Percentiles rank a stretch among this genome's conserved stretches.
Evolutionary conservation across 2,113 vertebrate species (phyloP).

Genomic region (Triplophysa rosa): DNA sequence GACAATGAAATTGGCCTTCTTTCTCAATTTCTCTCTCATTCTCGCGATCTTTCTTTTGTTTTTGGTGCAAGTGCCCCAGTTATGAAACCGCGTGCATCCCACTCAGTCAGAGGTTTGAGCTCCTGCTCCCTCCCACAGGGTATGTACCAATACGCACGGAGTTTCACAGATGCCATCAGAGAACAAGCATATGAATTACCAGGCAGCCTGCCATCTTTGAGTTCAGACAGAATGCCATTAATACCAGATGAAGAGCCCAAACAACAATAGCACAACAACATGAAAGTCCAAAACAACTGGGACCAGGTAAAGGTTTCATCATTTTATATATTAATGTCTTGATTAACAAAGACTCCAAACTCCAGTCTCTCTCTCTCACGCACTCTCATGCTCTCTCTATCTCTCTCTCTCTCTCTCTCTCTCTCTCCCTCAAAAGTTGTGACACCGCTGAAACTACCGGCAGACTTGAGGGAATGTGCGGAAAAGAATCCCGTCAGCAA

Average conservation of each 20-base stretch:
- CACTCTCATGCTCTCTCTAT: slow-evolving; percentile 23
- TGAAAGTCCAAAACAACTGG: slow-evolving; percentile 79
- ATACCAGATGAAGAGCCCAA: slow-evolving; percentile 80
- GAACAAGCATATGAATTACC: slow-evolving; percentile 83
- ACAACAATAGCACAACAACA: slow-evolving; percentile 85
- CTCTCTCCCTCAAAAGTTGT: slow-evolving; percentile 68
- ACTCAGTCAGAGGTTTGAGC: slow-evolving; percentile 74
- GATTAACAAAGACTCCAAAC: slow-evolving; percentile 78
- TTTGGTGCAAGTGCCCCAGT: slow-evolving; percentile 77
- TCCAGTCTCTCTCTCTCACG: slow-evolving; percentile 21
- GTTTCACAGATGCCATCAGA: slow-evolving; percentile 84
- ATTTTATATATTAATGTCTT: slow-evolving; percentile 81
- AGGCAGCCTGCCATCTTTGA: slow-evolving; percentile 82
- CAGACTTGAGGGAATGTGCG: slow-evolving; percentile 66
- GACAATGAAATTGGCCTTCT: slow-evolving; percentile 68
- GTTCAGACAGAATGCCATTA: slow-evolving; percentile 85
- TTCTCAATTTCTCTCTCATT: background rate
- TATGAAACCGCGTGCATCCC: slow-evolving; percentile 80
- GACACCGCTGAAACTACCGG: slow-evolving; percentile 70
- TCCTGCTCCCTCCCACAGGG: slow-evolving; percentile 79
- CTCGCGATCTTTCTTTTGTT: slow-evolving; percentile 60
- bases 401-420: background rate
- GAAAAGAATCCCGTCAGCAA: slow-evolving; percentile 73
- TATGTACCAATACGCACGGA: slow-evolving; percentile 81
- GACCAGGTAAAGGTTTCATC: slow-evolving; percentile 85